Conservation (phyloP, 2,888 invertebrate species). For the Pinctada fucata region DNA sequence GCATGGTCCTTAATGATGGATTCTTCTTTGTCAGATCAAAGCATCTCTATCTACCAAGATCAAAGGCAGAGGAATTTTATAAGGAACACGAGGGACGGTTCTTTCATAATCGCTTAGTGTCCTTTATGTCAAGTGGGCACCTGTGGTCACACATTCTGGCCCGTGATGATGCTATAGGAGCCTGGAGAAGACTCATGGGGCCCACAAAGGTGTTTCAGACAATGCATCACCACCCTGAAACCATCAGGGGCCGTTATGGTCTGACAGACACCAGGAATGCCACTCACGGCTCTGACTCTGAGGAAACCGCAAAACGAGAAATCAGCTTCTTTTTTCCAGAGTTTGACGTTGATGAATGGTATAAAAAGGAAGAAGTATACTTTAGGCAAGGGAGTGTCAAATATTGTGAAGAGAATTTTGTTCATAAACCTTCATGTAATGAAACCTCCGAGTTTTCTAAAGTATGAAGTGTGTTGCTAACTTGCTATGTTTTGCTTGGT, state of each 20-base stretch:
- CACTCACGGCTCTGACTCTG: conserved; percentile 94
- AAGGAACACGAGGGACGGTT: conserved; percentile 83
- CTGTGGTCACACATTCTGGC: conserved; percentile 88
- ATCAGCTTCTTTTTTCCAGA: conserved; percentile 91
- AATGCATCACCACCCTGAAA: conserved; percentile 86
- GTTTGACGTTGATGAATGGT: conserved; percentile 85
- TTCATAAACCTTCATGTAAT: conserved; percentile 30
- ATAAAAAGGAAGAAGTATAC: conserved; percentile 78
- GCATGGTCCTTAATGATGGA: conserved; percentile 82
- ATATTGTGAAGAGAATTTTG: conserved; percentile 54
- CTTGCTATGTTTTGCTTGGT: too few relatives aligned
- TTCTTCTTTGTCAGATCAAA: conserved; percentile 87
- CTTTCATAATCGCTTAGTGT: conserved; percentile 74
- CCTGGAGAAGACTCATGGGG: conserved; percentile 91
- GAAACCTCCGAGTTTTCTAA: too few relatives aligned
- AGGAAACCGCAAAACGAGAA: conserved; percentile 85
- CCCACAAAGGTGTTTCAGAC: conserved; percentile 88
- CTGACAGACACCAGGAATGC: conserved; percentile 96
- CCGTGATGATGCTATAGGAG: conserved; percentile 84
- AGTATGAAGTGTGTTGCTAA: too few relatives aligned
- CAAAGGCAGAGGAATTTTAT: conserved; percentile 87
- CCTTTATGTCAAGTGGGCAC: conserved; percentile 85
- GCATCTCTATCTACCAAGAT: conserved; percentile 81
- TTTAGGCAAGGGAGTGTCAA: conserved; percentile 55
- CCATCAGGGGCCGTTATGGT: conserved; percentile 90